Conservation (phyloP, 1,140 invertebrate species). For the Micrasema minimum region DNA sequence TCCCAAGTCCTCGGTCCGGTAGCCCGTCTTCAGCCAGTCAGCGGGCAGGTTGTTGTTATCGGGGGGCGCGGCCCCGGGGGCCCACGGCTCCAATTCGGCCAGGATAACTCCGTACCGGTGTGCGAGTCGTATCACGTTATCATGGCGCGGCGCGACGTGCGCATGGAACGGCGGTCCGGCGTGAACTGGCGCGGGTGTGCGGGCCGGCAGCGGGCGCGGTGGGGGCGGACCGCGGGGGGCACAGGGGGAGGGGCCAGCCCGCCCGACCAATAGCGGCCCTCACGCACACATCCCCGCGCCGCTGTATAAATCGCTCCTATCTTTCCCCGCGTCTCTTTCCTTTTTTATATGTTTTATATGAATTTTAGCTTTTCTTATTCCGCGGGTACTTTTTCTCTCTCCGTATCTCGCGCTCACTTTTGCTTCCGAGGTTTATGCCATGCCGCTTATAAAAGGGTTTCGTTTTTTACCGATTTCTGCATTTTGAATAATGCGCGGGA, state of each 20-base stretch:
- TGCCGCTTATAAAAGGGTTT: constrained; percentile 50
- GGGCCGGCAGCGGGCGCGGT: constrained; percentile 25
- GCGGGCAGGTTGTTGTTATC: constrained; percentile 44
- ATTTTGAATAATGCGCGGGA: constrained; percentile 39
- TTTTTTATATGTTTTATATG: constrained; percentile 51
- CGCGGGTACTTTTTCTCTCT: constrained; percentile 47
- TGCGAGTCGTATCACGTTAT: not conserved
- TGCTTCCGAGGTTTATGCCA: too few species aligned
- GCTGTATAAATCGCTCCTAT: constrained; percentile 45
- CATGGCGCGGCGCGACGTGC: not conserved
- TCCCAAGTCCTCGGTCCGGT: not conserved
- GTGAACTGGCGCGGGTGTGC: constrained; percentile 33
- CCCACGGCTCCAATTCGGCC: constrained; percentile 29
- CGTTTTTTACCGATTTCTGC: constrained; percentile 45
- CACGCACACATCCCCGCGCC: constrained; percentile 33
- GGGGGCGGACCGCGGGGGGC: constrained; percentile 42
- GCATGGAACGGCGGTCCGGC: constrained; percentile 9
- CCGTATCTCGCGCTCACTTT: constrained; percentile 45
- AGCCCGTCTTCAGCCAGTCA: constrained; percentile 33
- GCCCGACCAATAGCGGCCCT: constrained; percentile 42
- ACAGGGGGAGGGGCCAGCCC: constrained; percentile 41
- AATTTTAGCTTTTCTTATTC: constrained; percentile 51
- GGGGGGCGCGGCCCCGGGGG: constrained; percentile 39
- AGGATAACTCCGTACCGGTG: constrained; percentile 6
- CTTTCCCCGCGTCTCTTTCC: constrained; percentile 34